Percentiles rank a stretch among this genome's conserved stretches.
Conservation (phyloP, 2,797 vertebrate genomes). For the Enteromius mattozi region DNA sequence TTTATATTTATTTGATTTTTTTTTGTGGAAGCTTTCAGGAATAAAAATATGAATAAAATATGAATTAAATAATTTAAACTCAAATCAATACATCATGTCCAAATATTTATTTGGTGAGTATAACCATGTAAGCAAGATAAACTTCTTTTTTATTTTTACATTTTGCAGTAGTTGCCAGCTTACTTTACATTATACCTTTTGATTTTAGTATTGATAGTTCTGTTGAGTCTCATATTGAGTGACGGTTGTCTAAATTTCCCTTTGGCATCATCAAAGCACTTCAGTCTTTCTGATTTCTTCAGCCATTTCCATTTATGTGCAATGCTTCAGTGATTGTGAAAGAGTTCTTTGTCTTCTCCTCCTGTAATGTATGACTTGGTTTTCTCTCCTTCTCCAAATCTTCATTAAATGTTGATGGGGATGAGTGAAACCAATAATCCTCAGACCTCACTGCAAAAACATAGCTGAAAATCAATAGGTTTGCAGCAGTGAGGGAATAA, state of each 20-base stretch:
- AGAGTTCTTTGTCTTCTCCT: conserved; percentile 9
- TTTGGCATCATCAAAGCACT: conserved; percentile 16
- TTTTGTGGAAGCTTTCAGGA: not conserved
- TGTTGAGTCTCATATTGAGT: not conserved
- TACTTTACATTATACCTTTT: conserved; percentile 14
- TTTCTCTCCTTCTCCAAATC: conserved; percentile 61
- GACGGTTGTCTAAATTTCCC: conserved; percentile 11
- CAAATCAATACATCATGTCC: not conserved
- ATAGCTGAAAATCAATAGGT: conserved; percentile 78
- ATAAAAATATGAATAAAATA: not conserved
- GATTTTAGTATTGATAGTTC: not conserved
- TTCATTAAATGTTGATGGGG: conserved; percentile 80
- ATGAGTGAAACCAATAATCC: conserved; percentile 79
- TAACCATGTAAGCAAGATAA: not conserved
- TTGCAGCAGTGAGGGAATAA: conserved; percentile 59
- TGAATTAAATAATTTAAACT: not conserved
- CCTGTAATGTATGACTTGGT: conserved; percentile 31
- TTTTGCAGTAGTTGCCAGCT: not conserved
- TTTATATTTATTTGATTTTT: too few species aligned
- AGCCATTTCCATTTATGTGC: conserved; percentile 23
- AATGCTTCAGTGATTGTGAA: conserved; percentile 9
- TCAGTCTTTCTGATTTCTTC: conserved; percentile 24
- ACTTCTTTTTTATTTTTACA: not conserved
- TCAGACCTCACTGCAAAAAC: conserved; percentile 67
- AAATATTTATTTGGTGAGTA: not conserved